Evolutionary conservation across 2,797 vertebrate species (phyloP), one percentile per base, ranked within the genome.

Genomic region (Sardinella longiceps): DNA sequence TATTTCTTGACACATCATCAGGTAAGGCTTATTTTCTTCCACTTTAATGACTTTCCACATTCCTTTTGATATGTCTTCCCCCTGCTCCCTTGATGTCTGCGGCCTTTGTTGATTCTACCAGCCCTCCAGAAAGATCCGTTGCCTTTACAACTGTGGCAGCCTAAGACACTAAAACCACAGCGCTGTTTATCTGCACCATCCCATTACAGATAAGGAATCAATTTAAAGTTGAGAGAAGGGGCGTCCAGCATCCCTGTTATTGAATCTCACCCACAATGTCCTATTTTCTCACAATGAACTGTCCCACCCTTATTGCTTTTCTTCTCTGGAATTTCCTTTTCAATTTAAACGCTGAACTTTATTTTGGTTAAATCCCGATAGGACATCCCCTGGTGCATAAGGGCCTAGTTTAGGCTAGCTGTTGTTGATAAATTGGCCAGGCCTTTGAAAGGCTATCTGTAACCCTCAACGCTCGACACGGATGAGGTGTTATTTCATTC

Each of bases 191-290:
- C 80, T 43, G 30, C 39, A 58, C 80, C 51, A 83, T 77, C 84
- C 86, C 4, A 84, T 88, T 87, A 86, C 14, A 85, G 81, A 90
- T 90, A 83, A 86, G 84, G 84, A 87, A 87, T 84, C 60, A 14
- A 84, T 85, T 88, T 25, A 84, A 82, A 83, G 70, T 60, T n/a
- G 39, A 46, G 63, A 84, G 77, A 85, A 86, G 48, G 70, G 12
- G 12, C 60, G n/a, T 82, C 33, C 30, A 70, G 23, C 77, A n/a
- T n/a, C n/a, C 37, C 63, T 20, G 48, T 80, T 56, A 60, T 51
- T 84, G 58, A 85, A 80, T 58, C 56, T n/a, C n/a, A n/a, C 18
- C 84, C 14, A 81, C 86, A 74, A 50, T 20, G 70, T 25, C 82
- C 50, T 77, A 83, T 86, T 86, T 86, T 60, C 33, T 50, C 48